A percentile compares a stretch with the other conserved stretches of the same genome.
Conservation (phyloP, 2,797 vertebrate species). For the Enteromius afrohamiltoni region DNA sequence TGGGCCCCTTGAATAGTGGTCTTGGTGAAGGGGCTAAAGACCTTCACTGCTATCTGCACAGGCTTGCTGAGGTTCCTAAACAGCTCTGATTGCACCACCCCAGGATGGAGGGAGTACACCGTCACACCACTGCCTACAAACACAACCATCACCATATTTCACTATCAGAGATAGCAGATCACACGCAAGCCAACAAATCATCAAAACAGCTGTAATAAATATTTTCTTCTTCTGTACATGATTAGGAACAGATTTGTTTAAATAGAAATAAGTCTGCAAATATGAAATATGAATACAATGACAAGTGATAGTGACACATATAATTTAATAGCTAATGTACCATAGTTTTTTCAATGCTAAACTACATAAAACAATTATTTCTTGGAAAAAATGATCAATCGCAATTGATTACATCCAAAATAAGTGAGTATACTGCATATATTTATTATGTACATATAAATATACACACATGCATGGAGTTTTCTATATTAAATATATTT, state of each 20-base stretch:
- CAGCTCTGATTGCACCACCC: constrained; percentile 81
- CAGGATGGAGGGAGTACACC: constrained; percentile 79
- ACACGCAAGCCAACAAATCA: neutral
- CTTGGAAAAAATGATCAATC: too few relatives aligned
- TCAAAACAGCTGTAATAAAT: neutral
- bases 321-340: neutral
- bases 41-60: constrained; percentile 74
- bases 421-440: too few relatives aligned
- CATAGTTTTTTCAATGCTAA: neutral
- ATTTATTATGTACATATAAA: too few relatives aligned
- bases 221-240: neutral
- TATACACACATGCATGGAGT: too few relatives aligned
- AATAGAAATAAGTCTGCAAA: neutral
- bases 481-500: too few relatives aligned
- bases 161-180: neutral
- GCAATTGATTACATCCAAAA: too few relatives aligned
- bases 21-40: constrained; percentile 78
- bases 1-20: constrained; percentile 79
- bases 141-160: neutral
- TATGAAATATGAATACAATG: neutral
- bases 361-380: neutral
- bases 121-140: constrained; percentile 60
- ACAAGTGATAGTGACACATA: neutral
- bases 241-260: neutral
- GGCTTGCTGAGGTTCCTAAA: constrained; percentile 78